phyloP scores from a whole-genome alignment of 2,113 vertebrate species.

The Nerophis ophidion region DNA sequence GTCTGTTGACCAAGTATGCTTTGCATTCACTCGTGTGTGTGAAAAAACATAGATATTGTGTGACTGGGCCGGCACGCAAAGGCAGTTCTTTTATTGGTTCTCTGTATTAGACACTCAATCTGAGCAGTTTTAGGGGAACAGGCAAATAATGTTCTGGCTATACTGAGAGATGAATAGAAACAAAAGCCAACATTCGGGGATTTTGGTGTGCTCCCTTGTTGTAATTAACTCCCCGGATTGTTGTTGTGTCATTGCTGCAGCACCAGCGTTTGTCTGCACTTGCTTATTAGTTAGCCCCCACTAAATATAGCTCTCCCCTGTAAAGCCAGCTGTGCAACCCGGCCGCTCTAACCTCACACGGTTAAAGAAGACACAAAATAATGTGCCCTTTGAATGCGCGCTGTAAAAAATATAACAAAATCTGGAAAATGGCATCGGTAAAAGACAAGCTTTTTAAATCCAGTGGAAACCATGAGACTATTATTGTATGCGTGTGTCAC shows the following conservation, averaged over 20 bases:
- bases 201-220: constrained; percentile 44
- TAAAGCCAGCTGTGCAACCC: constrained; percentile 64
- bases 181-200: constrained; percentile 54
- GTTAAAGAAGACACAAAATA: constrained; percentile 51
- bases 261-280: constrained; percentile 60
- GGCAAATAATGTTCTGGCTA: constrained; percentile 1
- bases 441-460: too few relatives aligned
- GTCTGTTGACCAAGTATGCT: too few relatives aligned
- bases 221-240: constrained; percentile 69
- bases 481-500: too few relatives aligned
- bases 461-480: too few relatives aligned
- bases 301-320: constrained; percentile 66
- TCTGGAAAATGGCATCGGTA: too few relatives aligned
- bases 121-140: not conserved
- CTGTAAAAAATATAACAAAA: too few relatives aligned
- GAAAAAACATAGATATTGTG: too few relatives aligned
- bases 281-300: constrained; percentile 70
- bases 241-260: constrained; percentile 67
- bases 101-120: not conserved
- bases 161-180: constrained; percentile 45
- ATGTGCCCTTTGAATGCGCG: too few relatives aligned
- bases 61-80: too few relatives aligned
- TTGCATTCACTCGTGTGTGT: too few relatives aligned
- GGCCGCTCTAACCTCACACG: constrained; percentile 38
- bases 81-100: too few relatives aligned